These are phyloP conservation scores for Darevskia mixta DNA, from an alignment of 2,797 vertebrate species.

Conservation along the genomic window DNA sequence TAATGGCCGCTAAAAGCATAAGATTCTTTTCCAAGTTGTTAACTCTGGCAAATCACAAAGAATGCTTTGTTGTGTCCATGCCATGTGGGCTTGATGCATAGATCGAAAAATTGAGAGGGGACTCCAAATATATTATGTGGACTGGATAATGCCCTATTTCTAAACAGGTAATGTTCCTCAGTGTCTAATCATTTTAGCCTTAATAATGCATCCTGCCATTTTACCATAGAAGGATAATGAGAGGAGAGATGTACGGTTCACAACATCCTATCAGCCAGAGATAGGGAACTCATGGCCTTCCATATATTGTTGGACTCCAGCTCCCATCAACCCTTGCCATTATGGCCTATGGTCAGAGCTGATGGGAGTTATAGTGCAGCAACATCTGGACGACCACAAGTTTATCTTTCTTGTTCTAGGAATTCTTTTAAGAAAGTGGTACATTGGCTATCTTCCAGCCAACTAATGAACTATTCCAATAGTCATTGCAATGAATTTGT, in stretches of 20 bases:
- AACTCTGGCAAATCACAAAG: not conserved
- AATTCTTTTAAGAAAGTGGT: not conserved
- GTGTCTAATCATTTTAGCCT: constrained; percentile 7
- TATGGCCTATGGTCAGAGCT: not conserved
- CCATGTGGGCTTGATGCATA: not conserved
- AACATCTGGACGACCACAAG: too few relatives aligned
- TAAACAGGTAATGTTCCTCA: not conserved
- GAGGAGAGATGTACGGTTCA: not conserved
- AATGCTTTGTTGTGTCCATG: not conserved
- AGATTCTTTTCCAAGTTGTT: not conserved
- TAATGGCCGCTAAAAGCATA: not conserved
- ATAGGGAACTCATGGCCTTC: too few relatives aligned
- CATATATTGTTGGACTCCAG: too few relatives aligned
- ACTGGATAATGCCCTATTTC: not conserved
- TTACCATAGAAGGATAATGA: not conserved
- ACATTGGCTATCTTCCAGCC: not conserved
- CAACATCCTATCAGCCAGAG: not conserved
- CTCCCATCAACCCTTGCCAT: not conserved
- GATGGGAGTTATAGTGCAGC: too few relatives aligned
- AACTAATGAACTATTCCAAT: not conserved
- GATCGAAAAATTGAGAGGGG: not conserved
- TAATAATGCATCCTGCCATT: not conserved
- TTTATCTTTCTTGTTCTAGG: not conserved
- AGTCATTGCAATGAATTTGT: not conserved
- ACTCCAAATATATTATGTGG: not conserved